Percentiles rank a stretch among this genome's conserved stretches.
Conservation (phyloP, 2,797 vertebrate species). For the Rhinophrynus dorsalis region DNA sequence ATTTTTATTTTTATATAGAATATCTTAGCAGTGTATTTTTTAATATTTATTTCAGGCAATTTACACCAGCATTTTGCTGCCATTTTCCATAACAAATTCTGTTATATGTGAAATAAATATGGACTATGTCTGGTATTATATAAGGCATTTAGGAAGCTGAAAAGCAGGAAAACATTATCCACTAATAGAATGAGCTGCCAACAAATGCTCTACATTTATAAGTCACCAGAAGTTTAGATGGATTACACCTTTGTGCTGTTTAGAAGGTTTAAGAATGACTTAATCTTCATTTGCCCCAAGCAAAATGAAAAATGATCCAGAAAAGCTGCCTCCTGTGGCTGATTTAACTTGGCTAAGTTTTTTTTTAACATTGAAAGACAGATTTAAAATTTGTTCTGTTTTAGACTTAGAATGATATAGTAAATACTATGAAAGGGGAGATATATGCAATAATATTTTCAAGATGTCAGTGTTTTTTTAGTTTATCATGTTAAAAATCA, state of each 20-base stretch:
- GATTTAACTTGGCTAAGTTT: constrained; percentile 63
- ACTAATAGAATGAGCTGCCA: constrained; percentile 45
- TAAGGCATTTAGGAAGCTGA: constrained; percentile 22
- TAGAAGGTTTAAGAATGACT: constrained; percentile 62
- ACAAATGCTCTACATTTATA: constrained; percentile 48
- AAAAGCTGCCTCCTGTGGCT: constrained; percentile 64
- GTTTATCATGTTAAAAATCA: not conserved
- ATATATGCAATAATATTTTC: too few species aligned
- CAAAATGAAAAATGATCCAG: constrained; percentile 67
- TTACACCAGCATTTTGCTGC: constrained; percentile 7
- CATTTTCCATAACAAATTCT: constrained; percentile 31
- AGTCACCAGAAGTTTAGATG: constrained; percentile 60
- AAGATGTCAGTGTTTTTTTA: too few species aligned
- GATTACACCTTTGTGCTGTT: constrained; percentile 59
- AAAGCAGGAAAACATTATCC: constrained; percentile 37
- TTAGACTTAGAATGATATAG: constrained; percentile 53
- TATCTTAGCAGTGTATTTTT: too few species aligned
- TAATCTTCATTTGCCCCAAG: constrained; percentile 70
- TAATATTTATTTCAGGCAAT: too few species aligned
- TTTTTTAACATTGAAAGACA: constrained; percentile 58
- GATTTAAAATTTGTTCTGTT: constrained; percentile 58
- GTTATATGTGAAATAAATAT: constrained; percentile 34
- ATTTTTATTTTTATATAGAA: too few species aligned
- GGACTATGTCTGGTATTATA: constrained; percentile 25
- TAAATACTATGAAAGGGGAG: constrained; percentile 36